phyloP scores from a whole-genome alignment of 2,888 invertebrate species.

The Ptilodon capucinus region DNA sequence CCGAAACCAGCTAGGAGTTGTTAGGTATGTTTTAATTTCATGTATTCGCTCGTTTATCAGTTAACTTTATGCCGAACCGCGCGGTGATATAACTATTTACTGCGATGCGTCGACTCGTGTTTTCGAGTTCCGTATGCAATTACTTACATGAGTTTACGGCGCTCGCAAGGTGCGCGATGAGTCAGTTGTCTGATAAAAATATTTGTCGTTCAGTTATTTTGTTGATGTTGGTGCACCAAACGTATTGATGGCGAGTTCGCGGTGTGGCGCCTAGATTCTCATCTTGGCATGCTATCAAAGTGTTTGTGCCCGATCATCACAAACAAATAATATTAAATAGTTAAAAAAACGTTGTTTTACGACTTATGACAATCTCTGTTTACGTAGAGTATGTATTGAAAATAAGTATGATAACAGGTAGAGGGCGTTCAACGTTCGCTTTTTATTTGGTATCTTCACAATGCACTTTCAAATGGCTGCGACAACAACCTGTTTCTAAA shows the following conservation, averaged over 20 bases:
- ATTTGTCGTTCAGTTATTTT: not conserved
- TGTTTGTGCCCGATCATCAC: conserved; percentile 29
- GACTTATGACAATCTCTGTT: conserved; percentile 11
- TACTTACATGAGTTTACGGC: no score
- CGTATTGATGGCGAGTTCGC: conserved; percentile 10
- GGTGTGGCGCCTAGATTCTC: conserved; percentile 21
- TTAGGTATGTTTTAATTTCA: conserved; percentile 28
- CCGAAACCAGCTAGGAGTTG: conserved; percentile 41
- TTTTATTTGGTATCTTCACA: conserved; percentile 12
- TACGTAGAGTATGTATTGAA: conserved; percentile 20
- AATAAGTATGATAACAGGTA: conserved; percentile 15
- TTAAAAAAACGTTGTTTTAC: conserved; percentile 30
- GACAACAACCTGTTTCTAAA: not conserved
- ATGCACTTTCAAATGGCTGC: not conserved
- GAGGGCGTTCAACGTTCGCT: conserved; percentile 19
- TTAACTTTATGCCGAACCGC: conserved; percentile 2
- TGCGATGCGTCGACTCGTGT: conserved; percentile 2
- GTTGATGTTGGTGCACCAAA: conserved; percentile 2
- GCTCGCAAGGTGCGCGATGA: not conserved
- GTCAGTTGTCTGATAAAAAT: not conserved
- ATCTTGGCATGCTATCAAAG: conserved; percentile 43
- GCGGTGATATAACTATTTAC: not conserved
- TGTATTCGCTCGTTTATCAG: conserved; percentile 9
- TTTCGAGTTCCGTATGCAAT: not conserved
- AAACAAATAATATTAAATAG: conserved; percentile 32